Conservation (phyloP, 2,113 vertebrate genomes). For the Oryzias celebensis region DNA sequence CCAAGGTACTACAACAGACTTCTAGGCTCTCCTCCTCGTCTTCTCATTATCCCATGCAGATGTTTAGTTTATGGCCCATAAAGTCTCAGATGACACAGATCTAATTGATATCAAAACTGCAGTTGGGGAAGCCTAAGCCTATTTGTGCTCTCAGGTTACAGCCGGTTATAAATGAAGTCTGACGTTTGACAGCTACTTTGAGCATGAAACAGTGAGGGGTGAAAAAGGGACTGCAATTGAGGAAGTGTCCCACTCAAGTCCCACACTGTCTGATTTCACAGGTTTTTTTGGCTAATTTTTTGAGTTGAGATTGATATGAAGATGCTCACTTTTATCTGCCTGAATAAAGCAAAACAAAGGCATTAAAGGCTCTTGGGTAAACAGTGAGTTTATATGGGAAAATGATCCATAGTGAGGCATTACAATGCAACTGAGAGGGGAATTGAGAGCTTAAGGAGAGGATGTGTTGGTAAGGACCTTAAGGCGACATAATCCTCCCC, state of each 20-base stretch:
- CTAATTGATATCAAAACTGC: constrained; percentile 78
- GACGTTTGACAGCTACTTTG: constrained; percentile 48
- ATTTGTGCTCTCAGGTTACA: constrained; percentile 63
- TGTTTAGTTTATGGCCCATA: constrained; percentile 54
- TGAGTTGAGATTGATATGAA: constrained; percentile 65
- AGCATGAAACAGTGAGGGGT: constrained; percentile 49
- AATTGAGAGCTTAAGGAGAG: constrained; percentile 86
- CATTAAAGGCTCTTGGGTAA: constrained; percentile 82
- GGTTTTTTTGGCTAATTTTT: constrained; percentile 13
- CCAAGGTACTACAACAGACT: constrained; percentile 32
- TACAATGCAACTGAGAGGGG: constrained; percentile 76
- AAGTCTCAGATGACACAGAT: constrained; percentile 70
- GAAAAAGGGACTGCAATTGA: constrained; percentile 70
- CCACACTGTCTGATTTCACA: constrained; percentile 32
- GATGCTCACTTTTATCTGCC: constrained; percentile 76
- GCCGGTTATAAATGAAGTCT: constrained; percentile 41
- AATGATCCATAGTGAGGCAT: constrained; percentile 80
- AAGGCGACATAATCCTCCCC: constrained; percentile 86
- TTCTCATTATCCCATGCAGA: constrained; percentile 71
- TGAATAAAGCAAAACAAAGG: constrained; percentile 70
- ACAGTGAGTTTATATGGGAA: constrained; percentile 83
- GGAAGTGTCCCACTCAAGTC: constrained; percentile 34
- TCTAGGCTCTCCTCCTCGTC: constrained; percentile 6
- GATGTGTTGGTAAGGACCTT: constrained; percentile 88
- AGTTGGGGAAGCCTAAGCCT: constrained; percentile 64